phyloP scores from a whole-genome alignment of 2,888 invertebrate species.

The Polymixis lichenea region DNA sequence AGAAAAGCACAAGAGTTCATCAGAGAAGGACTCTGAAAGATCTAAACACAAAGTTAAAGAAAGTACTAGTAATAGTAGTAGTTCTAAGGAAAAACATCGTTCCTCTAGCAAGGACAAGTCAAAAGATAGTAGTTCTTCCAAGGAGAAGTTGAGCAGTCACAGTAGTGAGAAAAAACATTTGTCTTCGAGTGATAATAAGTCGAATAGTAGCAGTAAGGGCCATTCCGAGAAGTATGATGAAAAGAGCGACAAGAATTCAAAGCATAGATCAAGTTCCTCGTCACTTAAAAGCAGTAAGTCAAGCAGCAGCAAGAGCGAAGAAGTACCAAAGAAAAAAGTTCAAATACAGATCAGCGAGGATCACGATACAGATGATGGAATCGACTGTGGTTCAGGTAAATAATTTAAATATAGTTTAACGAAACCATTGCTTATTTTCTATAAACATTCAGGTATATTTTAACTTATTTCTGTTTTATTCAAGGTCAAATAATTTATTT shows the following conservation, averaged over 20 bases:
- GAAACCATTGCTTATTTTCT: not conserved
- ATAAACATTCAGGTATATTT: not conserved
- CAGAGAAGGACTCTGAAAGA: constrained; percentile 73
- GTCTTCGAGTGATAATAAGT: constrained; percentile 79
- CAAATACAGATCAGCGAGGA: constrained; percentile 73
- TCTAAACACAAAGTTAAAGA: constrained; percentile 79
- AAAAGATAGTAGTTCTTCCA: constrained; percentile 83
- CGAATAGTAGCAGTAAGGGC: constrained; percentile 74
- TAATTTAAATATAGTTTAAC: not conserved
- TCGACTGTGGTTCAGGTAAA: constrained; percentile 92
- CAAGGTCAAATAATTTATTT: not conserved
- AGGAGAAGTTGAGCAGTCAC: constrained; percentile 82
- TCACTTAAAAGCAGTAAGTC: constrained; percentile 80
- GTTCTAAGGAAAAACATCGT: constrained; percentile 83
- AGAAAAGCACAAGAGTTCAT: constrained; percentile 74
- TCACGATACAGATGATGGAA: constrained; percentile 90
- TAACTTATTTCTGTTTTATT: constrained; percentile 13
- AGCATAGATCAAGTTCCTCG: constrained; percentile 81
- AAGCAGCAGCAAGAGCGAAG: constrained; percentile 81
- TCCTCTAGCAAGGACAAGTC: constrained; percentile 83
- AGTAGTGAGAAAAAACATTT: constrained; percentile 82
- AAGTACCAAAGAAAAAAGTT: constrained; percentile 86
- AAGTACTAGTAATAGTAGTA: constrained; percentile 72
- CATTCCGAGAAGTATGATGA: constrained; percentile 76
- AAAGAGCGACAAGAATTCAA: constrained; percentile 79